These are phyloP conservation scores for Euphydryas editha DNA, from an alignment of 2,888 invertebrate species.

Conservation along the genomic window DNA sequence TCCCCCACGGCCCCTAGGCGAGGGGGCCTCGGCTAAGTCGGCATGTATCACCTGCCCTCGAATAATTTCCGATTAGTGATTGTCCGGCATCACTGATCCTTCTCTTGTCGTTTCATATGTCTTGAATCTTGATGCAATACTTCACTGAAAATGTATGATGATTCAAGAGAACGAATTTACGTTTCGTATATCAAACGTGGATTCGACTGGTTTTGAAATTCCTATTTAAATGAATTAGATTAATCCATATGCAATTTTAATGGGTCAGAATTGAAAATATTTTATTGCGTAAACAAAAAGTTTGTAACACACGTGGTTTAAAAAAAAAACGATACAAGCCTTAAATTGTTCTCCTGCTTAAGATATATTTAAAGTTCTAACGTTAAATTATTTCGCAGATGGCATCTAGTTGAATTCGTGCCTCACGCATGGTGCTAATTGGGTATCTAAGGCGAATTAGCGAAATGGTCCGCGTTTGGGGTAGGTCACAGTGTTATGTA, in stretches of 20 bases:
- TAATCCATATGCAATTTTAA: neutral
- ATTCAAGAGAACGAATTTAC: neutral
- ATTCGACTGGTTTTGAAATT: neutral
- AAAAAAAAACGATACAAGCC: too few species aligned
- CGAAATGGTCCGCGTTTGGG: constrained; percentile 50
- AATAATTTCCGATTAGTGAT: constrained; percentile 69
- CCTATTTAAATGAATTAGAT: neutral
- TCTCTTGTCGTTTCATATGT: neutral
- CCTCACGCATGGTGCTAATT: constrained; percentile 3
- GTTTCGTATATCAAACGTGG: neutral
- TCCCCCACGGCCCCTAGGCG: constrained; percentile 43
- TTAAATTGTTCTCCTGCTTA: too few species aligned
- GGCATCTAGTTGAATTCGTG: constrained; percentile 3
- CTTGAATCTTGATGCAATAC: neutral
- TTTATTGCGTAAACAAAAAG: neutral
- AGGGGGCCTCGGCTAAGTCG: constrained; percentile 39
- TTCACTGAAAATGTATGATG: neutral
- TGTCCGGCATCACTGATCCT: constrained; percentile 51
- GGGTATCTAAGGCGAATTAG: constrained; percentile 9
- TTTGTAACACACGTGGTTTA: neutral
- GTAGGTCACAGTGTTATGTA: constrained; percentile 67
- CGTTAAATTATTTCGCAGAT: neutral
- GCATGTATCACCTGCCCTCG: constrained; percentile 52
- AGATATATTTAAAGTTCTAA: too few species aligned
- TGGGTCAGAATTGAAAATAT: neutral